Conservation (phyloP, 2,113 vertebrate genomes). For the Agapornis roseicollis region DNA sequence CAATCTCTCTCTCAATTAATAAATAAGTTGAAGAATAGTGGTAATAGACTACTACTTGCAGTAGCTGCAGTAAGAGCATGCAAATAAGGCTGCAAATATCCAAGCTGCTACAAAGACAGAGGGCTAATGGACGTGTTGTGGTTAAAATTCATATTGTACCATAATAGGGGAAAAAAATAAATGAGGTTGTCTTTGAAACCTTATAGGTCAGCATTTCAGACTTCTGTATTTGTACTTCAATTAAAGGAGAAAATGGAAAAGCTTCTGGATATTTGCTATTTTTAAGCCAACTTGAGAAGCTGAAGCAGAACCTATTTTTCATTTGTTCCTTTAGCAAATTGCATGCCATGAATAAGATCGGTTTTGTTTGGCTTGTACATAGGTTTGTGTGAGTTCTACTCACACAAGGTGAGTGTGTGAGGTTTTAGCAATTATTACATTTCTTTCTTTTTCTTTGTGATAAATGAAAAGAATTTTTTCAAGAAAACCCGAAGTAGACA, state of each 20-base stretch:
- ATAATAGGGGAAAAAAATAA: neutral
- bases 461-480: neutral
- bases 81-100: constrained; percentile 6
- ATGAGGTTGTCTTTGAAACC: neutral
- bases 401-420: neutral
- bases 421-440: neutral
- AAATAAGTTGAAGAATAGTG: neutral
- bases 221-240: neutral
- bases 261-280: constrained; percentile 16
- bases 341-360: neutral
- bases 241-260: constrained; percentile 17
- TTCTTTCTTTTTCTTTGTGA: neutral
- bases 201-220: constrained; percentile 37
- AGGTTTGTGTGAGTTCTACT: neutral
- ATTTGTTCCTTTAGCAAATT: neutral
- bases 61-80: neutral
- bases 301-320: constrained; percentile 7
- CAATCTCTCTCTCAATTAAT: neutral
- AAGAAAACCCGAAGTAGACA: neutral
- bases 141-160: constrained; percentile 15
- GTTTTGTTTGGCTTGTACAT: neutral
- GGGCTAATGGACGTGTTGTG: neutral
- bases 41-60: neutral
- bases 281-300: neutral
- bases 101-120: neutral